Percentiles rank a stretch among this genome's conserved stretches.
Evolutionary conservation across 2,113 vertebrate species (phyloP).

Genomic region (Ondatra zibethicus): DNA sequence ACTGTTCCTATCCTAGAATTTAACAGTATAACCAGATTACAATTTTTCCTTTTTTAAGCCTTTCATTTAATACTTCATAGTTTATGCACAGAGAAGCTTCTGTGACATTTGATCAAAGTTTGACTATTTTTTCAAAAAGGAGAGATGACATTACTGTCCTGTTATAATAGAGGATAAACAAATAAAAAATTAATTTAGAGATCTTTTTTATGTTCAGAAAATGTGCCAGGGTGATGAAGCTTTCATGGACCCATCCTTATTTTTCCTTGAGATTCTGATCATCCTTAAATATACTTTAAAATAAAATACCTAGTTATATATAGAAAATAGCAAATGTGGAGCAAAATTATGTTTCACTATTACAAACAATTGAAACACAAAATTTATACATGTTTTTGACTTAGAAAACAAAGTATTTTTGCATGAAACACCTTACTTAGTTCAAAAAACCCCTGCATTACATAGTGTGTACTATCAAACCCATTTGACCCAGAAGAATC

Average conservation of each 20-base stretch:
- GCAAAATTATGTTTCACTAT: not conserved
- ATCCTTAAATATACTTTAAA: not conserved
- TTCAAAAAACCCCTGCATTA: not conserved
- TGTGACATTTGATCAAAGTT: not conserved
- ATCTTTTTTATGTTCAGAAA: not conserved
- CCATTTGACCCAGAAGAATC: not conserved
- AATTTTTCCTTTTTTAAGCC: not conserved
- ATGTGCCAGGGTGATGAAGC: not conserved
- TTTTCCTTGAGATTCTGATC: not conserved
- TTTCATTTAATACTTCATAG: not conserved
- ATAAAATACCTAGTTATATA: not conserved
- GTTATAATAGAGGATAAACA: not conserved
- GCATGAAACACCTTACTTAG: not conserved
- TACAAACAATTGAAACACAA: not conserved
- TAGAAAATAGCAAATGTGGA: not conserved
- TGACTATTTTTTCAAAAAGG: not conserved
- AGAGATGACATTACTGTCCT: too few relatives aligned
- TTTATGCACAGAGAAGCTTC: not conserved
- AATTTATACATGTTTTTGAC: not conserved
- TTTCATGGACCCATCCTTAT: not conserved
- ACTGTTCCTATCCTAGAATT: not conserved
- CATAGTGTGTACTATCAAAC: not conserved
- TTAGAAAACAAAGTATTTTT: not conserved
- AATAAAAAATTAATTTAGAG: not conserved
- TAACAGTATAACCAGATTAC: not conserved